Percentiles rank a stretch among this genome's conserved stretches.
Conservation (phyloP, 2,797 vertebrate species). For the Darevskia mixta region DNA sequence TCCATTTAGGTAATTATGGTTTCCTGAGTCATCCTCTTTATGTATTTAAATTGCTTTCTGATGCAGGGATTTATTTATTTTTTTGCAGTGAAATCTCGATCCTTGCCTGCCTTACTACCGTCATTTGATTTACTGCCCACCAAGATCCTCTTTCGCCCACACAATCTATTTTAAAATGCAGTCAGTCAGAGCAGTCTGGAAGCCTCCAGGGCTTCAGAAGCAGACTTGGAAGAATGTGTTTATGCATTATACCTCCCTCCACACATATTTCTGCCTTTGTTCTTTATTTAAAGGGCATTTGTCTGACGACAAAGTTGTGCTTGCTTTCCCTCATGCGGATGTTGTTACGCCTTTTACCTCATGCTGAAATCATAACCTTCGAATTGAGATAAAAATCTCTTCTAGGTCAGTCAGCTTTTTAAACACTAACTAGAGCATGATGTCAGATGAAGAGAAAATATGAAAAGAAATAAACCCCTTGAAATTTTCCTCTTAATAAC, state of each 20-base stretch:
- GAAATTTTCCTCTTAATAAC: slow-evolving; percentile 44
- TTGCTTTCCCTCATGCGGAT: neutral
- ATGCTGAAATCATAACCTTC: slow-evolving; percentile 40
- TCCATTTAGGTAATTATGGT: slow-evolving; percentile 45
- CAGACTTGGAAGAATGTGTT: neutral
- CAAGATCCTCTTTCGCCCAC: slow-evolving; percentile 40
- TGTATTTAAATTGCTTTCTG: slow-evolving; percentile 51
- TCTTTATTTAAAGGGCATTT: slow-evolving; percentile 47
- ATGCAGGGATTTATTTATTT: slow-evolving; percentile 26
- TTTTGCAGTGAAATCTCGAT: slow-evolving; percentile 40
- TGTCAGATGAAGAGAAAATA: slow-evolving; percentile 37
- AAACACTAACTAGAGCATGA: slow-evolving; percentile 44
- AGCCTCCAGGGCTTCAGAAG: slow-evolving; percentile 27
- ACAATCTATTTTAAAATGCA: slow-evolving; percentile 47
- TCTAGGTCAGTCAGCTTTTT: slow-evolving; percentile 2
- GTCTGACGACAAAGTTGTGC: slow-evolving; percentile 21
- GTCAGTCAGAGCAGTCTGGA: slow-evolving; percentile 24
- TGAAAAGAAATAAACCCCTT: slow-evolving; percentile 44
- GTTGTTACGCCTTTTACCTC: slow-evolving; percentile 26
- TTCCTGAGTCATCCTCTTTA: slow-evolving; percentile 45
- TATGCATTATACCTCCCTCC: neutral
- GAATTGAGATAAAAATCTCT: slow-evolving; percentile 56
- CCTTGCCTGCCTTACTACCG: slow-evolving; percentile 15
- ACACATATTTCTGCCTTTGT: neutral
- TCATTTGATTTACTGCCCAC: slow-evolving; percentile 41